phyloP scores from a whole-genome alignment of 2,113 vertebrate species.

The Coryphaenoides rupestris region DNA sequence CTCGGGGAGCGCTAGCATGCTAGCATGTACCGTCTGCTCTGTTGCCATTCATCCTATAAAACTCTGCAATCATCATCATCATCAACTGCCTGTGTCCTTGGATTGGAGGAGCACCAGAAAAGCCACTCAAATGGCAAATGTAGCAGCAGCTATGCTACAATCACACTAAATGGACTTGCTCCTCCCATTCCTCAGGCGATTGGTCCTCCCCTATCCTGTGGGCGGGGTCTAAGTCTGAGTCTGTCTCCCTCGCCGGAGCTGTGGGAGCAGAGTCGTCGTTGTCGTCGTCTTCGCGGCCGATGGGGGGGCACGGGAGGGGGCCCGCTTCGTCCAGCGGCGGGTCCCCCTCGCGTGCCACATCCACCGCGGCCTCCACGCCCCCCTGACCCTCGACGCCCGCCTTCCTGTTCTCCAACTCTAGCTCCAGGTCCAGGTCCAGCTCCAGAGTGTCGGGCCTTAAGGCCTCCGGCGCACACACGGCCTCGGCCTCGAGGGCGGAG shows the following conservation, averaged over 20 bases:
- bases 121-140: too few species aligned
- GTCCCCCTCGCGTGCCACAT: constrained; percentile 41
- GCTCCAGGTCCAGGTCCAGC: constrained; percentile 11
- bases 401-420: constrained; percentile 43
- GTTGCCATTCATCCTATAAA: too few species aligned
- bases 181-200: constrained; percentile 63
- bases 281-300: constrained; percentile 23
- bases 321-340: constrained; percentile 62
- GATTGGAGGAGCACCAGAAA: too few species aligned
- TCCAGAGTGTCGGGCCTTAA: constrained; percentile 42
- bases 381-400: constrained; percentile 13
- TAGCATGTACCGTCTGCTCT: too few species aligned
- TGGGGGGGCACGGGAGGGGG: constrained; percentile 42
- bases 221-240: constrained; percentile 41
- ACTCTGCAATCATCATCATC: too few species aligned
- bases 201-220: constrained; percentile 45
- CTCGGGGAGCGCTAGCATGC: too few species aligned
- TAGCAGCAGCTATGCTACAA: too few species aligned
- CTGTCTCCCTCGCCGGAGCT: constrained; percentile 34
- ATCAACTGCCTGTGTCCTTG: too few species aligned
- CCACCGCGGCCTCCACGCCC: constrained; percentile 21
- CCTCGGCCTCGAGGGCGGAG: constrained; percentile 10
- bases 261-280: constrained; percentile 37
- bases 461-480: not conserved
- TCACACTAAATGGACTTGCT: constrained; percentile 68